Evolutionary conservation across 2,888 invertebrate genomes (phyloP).

Genomic region (Aphidoletes aphidimyza): DNA sequence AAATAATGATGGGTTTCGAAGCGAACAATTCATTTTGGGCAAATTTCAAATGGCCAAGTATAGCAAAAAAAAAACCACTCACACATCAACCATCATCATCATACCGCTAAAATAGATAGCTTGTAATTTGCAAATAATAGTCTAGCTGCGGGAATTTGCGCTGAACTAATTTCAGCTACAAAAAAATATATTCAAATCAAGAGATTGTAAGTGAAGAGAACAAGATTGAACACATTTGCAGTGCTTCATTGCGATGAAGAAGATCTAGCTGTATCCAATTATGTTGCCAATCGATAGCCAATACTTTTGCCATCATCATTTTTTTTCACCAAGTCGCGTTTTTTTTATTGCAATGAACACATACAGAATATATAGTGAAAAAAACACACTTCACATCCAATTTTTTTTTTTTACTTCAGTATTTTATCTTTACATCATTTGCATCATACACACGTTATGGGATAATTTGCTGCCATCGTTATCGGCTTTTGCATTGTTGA

Average conservation of each 20-base stretch:
- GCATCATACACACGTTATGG: conserved; percentile 35
- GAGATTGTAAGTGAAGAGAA: not conserved
- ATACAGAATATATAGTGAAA: no score
- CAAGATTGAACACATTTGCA: not conserved
- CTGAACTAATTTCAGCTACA: conserved; percentile 18
- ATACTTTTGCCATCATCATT: conserved; percentile 34
- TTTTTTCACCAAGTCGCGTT: not conserved
- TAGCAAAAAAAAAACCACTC: not conserved
- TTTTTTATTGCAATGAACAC: not conserved
- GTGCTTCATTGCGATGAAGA: not conserved
- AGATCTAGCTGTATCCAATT: conserved; percentile 33
- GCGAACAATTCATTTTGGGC: conserved; percentile 32
- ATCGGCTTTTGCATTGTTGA: conserved; percentile 30
- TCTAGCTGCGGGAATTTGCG: conserved; percentile 48
- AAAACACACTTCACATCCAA: not conserved
- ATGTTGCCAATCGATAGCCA: conserved; percentile 36
- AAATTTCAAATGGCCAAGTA: not conserved
- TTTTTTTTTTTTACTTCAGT: not conserved
- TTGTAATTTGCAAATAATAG: conserved; percentile 51
- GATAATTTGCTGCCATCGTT: conserved; percentile 49
- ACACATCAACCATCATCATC: not conserved
- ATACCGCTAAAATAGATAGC: not conserved
- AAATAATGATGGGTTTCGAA: conserved; percentile 20
- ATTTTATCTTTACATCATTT: conserved; percentile 49
- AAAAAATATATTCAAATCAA: not conserved